These are phyloP conservation scores for Telmatherina bonti DNA, from an alignment of 2,797 vertebrate species.

Conservation along the genomic window DNA sequence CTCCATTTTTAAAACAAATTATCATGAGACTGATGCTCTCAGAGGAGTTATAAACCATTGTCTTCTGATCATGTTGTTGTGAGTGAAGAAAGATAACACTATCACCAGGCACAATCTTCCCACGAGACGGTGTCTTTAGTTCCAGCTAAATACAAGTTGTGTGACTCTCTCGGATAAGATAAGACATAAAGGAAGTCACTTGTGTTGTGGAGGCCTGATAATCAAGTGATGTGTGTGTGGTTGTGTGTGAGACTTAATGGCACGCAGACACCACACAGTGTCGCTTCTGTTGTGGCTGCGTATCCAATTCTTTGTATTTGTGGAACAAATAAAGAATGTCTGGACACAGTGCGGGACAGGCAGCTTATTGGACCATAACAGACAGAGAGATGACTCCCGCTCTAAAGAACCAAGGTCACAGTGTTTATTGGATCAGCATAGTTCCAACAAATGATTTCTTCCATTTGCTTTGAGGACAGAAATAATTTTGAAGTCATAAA, in stretches of 20 bases:
- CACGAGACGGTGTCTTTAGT: conserved; percentile 60
- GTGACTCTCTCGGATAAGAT: conserved; percentile 70
- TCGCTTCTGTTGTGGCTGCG: conserved; percentile 45
- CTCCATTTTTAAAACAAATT: conserved; percentile 10
- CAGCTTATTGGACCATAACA: conserved; percentile 36
- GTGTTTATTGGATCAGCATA: conserved; percentile 27
- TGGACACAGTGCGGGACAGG: conserved; percentile 24
- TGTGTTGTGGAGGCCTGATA: conserved; percentile 60
- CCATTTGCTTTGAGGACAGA: conserved; percentile 12
- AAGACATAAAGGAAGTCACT: conserved; percentile 74
- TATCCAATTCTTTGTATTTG: conserved; percentile 54
- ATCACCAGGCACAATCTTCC: conserved; percentile 61
- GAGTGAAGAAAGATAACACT: conserved; percentile 48
- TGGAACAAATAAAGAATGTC: conserved; percentile 63
- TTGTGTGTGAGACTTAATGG: conserved; percentile 71
- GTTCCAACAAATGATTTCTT: conserved; percentile 17
- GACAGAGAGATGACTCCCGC: conserved; percentile 18
- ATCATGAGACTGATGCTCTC: conserved; percentile 34
- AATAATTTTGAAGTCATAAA: conserved; percentile 4
- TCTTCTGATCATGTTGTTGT: conserved; percentile 41
- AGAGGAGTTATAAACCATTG: conserved; percentile 37
- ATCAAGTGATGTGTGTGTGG: conserved; percentile 78
- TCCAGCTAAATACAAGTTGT: conserved; percentile 75
- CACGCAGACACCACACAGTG: conserved; percentile 64
- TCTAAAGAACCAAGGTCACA: conserved; percentile 32